Evolutionary conservation across 2,113 vertebrate species (phyloP), one percentile per base, ranked within the genome.

Genomic region (Apistogramma diplotaenia): DNA sequence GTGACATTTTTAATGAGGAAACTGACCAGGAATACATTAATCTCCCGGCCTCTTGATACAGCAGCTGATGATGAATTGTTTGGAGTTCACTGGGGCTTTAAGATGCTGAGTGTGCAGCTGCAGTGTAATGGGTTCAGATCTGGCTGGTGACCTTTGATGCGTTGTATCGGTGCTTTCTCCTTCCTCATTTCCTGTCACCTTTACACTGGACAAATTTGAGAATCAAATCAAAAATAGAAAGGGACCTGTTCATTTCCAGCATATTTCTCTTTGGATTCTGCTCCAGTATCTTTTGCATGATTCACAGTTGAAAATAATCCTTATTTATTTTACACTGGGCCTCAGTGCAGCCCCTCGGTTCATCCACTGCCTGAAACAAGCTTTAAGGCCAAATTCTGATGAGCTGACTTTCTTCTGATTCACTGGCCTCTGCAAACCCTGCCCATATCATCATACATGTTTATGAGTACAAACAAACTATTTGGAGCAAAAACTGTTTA

Each of bases 1-100:
- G 21, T 79, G 76, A 62, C 58, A 74, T 84, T 84, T 56, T 29
- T 76, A 76, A 79, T 59, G 75, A 78, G 59, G 67, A 57, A 70
- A 40, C 46, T 49, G 56, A 31, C 65, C 55, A 51, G 10, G 65
- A 33, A 25, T 40, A 71, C 74, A 77, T 73, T 76, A 77, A 77
- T 85, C 67, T 73, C 15, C 51, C 5, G 0, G 31, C 46, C 33
- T 27, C 43, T 85, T 74, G 40, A 60, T 80, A 71, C 43, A 46
- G 18, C 31, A 57, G 33, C 79, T 43, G 67, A 74, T 57, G 56
- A 62, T 46, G 3, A 74, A 76, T 46, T 78, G 79, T 61, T 56
- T 54, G n/a, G 60, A 75, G 29, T 29, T 79, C 59, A 33, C 3
- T 55, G 21, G 54, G 60, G 31, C 43, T 78, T 82, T 55, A 29